Evolutionary conservation across 2,113 vertebrate genomes (phyloP).

Genomic region (Vireo altiloquus): DNA sequence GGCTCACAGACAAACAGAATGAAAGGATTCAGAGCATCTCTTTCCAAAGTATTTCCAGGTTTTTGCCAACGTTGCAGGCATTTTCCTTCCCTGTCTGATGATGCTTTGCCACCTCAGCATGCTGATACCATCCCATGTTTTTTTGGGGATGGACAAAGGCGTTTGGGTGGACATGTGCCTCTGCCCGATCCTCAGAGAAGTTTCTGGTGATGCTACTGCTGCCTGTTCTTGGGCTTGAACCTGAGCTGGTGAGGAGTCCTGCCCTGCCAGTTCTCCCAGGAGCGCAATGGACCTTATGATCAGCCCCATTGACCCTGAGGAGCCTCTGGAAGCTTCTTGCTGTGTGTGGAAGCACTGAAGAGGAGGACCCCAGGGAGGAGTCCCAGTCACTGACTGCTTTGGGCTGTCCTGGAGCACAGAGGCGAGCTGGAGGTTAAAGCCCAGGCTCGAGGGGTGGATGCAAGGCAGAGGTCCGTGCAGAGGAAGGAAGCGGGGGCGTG

Average conservation of each 20-base stretch:
- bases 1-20: background rate
- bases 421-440: background rate
- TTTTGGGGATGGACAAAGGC: background rate
- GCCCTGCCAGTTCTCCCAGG: background rate
- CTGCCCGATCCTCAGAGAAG: background rate
- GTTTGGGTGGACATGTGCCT: background rate
- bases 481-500: slow-evolving; percentile 46
- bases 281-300: fast-evolving
- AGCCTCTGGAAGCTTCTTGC: background rate
- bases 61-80: background rate
- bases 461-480: background rate
- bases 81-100: background rate
- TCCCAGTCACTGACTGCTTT: fast-evolving
- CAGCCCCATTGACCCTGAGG: background rate
- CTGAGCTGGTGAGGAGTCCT: background rate
- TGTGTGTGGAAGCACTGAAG: background rate
- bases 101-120: fast-evolving
- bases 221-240: background rate
- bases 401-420: fast-evolving
- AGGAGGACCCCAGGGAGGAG: fast-evolving
- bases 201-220: background rate
- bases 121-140: background rate
- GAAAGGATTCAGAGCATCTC: background rate
- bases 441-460: background rate
- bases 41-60: background rate